Evolutionary conservation across 2,113 vertebrate species (phyloP).

Genomic region (Rhea americana): DNA sequence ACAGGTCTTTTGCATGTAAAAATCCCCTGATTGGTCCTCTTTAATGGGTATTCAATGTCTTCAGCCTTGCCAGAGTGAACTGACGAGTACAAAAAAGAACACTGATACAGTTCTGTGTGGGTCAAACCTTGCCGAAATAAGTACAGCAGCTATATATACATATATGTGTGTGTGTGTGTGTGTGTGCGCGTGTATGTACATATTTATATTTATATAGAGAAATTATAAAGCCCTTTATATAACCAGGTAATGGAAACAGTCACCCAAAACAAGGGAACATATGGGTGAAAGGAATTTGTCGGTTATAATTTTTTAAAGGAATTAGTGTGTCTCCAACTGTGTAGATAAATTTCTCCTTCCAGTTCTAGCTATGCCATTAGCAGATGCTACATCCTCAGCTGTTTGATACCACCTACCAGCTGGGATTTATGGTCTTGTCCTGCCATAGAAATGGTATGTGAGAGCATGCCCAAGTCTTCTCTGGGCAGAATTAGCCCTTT

Average conservation of each 20-base stretch:
- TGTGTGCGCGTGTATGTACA: too few relatives aligned
- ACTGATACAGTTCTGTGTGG: background rate
- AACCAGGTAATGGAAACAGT: background rate
- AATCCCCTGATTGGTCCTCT: background rate
- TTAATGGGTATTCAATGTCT: background rate
- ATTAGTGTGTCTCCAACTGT: background rate
- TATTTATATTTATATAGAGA: background rate
- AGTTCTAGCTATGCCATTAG: background rate
- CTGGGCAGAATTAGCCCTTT: background rate
- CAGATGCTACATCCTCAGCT: conserved; percentile 4
- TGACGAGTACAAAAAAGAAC: background rate
- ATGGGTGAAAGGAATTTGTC: background rate
- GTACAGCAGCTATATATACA: background rate
- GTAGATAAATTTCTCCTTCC: background rate
- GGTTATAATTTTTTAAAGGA: background rate
- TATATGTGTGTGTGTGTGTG: too few relatives aligned
- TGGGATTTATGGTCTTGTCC: background rate
- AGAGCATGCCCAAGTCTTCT: background rate
- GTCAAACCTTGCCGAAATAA: background rate
- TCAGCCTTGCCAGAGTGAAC: background rate
- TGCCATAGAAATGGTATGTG: background rate
- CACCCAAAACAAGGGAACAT: background rate
- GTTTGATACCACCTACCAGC: conserved; percentile 1
- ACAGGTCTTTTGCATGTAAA: background rate
- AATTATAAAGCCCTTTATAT: background rate